Conservation (phyloP, 1,140 invertebrate genomes). For the Drosophila athabasca region DNA sequence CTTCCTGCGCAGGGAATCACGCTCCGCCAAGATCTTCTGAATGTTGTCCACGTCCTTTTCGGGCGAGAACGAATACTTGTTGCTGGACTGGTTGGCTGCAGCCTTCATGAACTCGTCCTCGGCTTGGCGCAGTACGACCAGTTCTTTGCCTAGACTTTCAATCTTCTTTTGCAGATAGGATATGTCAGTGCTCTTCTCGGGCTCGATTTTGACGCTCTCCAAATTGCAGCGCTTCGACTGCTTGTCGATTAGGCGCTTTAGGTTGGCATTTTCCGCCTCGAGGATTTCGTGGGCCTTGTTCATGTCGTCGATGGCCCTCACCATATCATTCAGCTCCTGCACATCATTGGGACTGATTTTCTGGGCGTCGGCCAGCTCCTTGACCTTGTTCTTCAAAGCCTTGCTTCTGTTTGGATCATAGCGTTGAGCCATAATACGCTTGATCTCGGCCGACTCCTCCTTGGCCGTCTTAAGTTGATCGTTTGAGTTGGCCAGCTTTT, state of each 20-base stretch:
- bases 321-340: slow-evolving; percentile 50
- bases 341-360: slow-evolving; percentile 66
- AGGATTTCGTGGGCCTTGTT: slow-evolving; percentile 70
- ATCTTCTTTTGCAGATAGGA: slow-evolving; percentile 67
- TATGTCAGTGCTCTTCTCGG: slow-evolving; percentile 63
- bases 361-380: slow-evolving; percentile 41
- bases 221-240: slow-evolving; percentile 50
- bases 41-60: slow-evolving; percentile 57
- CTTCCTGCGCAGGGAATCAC: slow-evolving; percentile 62
- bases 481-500: slow-evolving; percentile 35
- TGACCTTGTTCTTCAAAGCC: slow-evolving; percentile 60
- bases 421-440: slow-evolving; percentile 66
- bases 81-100: neutral
- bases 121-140: slow-evolving; percentile 54
- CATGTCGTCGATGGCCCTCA: slow-evolving; percentile 66
- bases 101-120: slow-evolving; percentile 55
- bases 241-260: slow-evolving; percentile 71
- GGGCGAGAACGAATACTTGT: neutral
- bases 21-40: slow-evolving; percentile 60
- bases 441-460: slow-evolving; percentile 58
- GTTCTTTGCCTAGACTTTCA: slow-evolving; percentile 62
- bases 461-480: slow-evolving; percentile 43
- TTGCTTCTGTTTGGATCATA: slow-evolving; percentile 58
- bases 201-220: slow-evolving; percentile 57
- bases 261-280: slow-evolving; percentile 64